Base-by-base conservation (phyloP, 1,140 invertebrate genomes). In the Delia radicum region DNA sequence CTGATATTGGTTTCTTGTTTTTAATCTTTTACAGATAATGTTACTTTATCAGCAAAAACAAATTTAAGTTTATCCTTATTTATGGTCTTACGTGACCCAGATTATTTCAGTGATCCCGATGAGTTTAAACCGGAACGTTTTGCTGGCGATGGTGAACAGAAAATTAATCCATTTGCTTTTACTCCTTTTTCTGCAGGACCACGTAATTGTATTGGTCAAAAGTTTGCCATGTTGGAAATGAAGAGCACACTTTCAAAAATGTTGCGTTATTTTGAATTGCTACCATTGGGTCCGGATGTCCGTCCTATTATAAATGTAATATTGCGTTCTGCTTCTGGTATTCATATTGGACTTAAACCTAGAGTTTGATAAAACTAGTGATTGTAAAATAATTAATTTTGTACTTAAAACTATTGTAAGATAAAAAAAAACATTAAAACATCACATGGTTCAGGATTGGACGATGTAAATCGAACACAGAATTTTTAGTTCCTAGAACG, bases 201-300 rank as follows among this genome's bases (percentile, higher is more conserved):
- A 24, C 87, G 89, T 79, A 92, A 92, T 80, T 93, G 92, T 80
- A 84, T 83, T 88, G 93, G 93, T 75, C 93, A 94, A 86, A 93
- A 91, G 82, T 96, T 95, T 84, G 94, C 94, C 1, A 87, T 93
- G 86, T 82, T 94, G 80, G 93, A 96, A 87, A 87, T 93, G 81
- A 95, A 95, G 85, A 88, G 82, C 55, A 80, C 85, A 0, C 63
- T 88, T 4, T 86, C 85, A 61, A 87, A 87, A 77, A 74, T 88
- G 71, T 29, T 88, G 3, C 78, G 87, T 12, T 81, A 86, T 24
- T 87, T 81, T 71, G 86, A 87, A 77, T n/a, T 87, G 28, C 33
- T 84, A 63, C 79, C 82, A 0, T 61, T 82, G 2, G 82, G 82
- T 37, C 61, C 78, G 12, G 78, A 81, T 4, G 81, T 83, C 0